Evolutionary conservation across 2,113 vertebrate genomes (phyloP).

Genomic region (Taxidea taxus): DNA sequence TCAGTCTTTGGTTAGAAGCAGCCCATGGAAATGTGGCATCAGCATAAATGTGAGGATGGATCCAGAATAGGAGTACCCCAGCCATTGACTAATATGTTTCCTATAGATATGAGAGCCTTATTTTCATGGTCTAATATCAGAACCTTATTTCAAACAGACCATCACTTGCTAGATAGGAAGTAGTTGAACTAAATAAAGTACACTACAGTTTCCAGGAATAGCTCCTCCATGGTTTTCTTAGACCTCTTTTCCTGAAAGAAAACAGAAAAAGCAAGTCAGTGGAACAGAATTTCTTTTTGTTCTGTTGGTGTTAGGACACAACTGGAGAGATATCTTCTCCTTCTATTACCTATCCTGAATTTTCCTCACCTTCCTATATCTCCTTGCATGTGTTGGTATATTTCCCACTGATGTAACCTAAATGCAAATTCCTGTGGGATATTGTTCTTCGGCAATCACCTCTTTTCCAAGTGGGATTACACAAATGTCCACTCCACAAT

Average conservation of each 20-base stretch:
- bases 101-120: background rate
- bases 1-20: background rate
- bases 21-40: background rate
- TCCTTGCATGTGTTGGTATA: background rate
- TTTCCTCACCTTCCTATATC: background rate
- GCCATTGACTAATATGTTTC: background rate
- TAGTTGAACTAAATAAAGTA: background rate
- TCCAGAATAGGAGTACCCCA: background rate
- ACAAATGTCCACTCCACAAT: background rate
- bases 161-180: background rate
- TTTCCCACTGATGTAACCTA: background rate
- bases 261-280: background rate
- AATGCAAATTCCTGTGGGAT: background rate
- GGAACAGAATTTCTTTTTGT: background rate
- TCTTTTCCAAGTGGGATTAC: background rate
- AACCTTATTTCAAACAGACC: background rate
- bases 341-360: background rate
- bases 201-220: background rate
- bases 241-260: background rate
- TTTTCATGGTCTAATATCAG: background rate
- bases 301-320: background rate
- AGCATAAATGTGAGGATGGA: background rate
- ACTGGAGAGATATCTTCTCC: background rate
- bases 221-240: background rate
- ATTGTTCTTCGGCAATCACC: background rate